Evolutionary conservation across 2,113 vertebrate species (phyloP).

Genomic region (Lasiurus cinereus): DNA sequence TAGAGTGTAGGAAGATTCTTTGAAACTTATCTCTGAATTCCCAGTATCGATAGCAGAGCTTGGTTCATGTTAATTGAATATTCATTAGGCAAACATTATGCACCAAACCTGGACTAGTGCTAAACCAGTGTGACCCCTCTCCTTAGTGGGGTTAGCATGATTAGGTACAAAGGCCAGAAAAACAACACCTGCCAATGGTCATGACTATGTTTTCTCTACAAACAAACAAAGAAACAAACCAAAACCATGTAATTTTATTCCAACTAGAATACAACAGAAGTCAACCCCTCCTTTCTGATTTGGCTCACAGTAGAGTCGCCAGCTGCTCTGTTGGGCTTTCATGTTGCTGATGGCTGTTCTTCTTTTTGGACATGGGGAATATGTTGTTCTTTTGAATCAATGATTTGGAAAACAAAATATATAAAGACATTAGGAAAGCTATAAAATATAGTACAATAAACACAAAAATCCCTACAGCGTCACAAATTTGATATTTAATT

Average conservation of each 20-base stretch:
- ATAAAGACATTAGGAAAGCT: neutral
- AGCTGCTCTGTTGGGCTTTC: constrained; percentile 13
- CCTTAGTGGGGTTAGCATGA: neutral
- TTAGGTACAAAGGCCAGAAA: neutral
- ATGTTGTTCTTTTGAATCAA: constrained; percentile 51
- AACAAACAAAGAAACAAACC: neutral
- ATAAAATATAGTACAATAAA: neutral
- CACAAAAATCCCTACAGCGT: neutral
- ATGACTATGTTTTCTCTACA: neutral
- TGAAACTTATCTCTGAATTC: neutral
- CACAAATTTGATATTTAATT: neutral
- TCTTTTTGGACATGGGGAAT: constrained; percentile 38
- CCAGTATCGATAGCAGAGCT: neutral
- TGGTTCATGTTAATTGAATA: neutral
- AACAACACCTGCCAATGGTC: neutral
- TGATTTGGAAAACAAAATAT: constrained; percentile 39
- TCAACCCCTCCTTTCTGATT: neutral
- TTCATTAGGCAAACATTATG: neutral
- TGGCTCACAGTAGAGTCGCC: neutral
- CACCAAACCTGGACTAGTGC: neutral
- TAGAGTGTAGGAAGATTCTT: neutral
- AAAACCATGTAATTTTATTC: neutral
- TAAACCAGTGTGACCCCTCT: neutral
- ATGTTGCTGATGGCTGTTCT: neutral
- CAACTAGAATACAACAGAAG: neutral